Evolutionary conservation across 2,113 vertebrate species (phyloP), one percentile per base, ranked within the genome.

Genomic region (Psophia crepitans): DNA sequence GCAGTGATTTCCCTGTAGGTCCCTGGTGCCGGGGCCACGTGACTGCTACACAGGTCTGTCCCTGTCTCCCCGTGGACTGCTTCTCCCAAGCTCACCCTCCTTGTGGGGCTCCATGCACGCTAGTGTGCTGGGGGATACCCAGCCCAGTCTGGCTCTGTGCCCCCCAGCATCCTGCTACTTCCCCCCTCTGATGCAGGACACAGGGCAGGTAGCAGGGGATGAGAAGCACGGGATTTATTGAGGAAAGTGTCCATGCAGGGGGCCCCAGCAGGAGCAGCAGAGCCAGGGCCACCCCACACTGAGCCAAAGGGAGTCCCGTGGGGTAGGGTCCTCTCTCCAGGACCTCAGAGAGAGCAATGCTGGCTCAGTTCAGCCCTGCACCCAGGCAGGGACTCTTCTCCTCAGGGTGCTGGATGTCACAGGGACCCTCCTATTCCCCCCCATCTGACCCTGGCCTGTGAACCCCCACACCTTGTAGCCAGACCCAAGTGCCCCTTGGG

Each of bases 171-270:
- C 21, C 63, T 0, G 0, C 35, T n/a, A n/a, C n/a, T n/a, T 71
- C 23, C 7, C 23, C 26, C 2, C 32, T 63, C 26, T 1, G 3
- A 24, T 4, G 1, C 53, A 85, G 77, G 56, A 95, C 33, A 11
- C 7, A 1, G 71, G 19, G 21, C 19, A 74, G 68, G 30, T 5
- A 3, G 11, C 6, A 4, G 15, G 33, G 46, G 68, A 41, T 57
- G 65, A 95, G 65, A 95, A 97, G 84, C 14, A 1, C 5, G 12
- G 74, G 73, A n/a, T 97, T 97, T 97, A 97, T 96, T 97, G 82
- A 90, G 58, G 78, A 75, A 92, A 69, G 37, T 81, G 60, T 84
- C 84, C 73, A 64, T 84, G 87, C 70, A 79, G 68, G 46, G 33
- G 24, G 18, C 18, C 85, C 71, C 51, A 69, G 79, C 5, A 5